These are phyloP conservation scores for Oreochromis aureus DNA, from an alignment of 2,113 vertebrate species.

Conservation along the genomic window DNA sequence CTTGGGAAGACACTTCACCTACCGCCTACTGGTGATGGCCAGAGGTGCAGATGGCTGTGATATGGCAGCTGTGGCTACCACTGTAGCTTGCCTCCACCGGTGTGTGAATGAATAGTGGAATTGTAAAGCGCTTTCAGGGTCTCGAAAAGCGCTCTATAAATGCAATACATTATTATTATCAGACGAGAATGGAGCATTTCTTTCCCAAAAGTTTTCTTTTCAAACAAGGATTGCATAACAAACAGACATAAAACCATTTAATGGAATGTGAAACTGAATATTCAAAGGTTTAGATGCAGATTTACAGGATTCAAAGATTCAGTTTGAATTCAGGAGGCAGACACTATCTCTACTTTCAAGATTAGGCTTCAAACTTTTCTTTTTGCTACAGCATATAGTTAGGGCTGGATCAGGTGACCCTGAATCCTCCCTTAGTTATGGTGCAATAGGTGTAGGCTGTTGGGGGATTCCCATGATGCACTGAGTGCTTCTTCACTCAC, in stretches of 20 bases:
- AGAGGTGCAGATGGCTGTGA: no score
- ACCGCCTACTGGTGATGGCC: no score
- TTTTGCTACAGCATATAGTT: no score
- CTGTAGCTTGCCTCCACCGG: no score
- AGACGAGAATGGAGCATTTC: background rate
- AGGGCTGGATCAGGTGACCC: background rate
- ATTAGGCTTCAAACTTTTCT: background rate
- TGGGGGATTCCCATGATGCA: background rate
- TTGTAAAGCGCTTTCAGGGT: no score
- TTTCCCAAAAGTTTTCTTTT: background rate
- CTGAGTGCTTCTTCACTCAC: fast-evolving
- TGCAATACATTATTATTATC: no score
- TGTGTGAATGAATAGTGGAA: no score
- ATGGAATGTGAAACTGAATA: background rate
- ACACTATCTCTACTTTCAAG: background rate
- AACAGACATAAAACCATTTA: background rate
- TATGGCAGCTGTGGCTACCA: no score
- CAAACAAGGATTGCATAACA: background rate
- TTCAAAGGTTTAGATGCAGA: background rate
- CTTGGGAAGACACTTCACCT: no score
- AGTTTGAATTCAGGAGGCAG: background rate
- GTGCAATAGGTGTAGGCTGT: background rate
- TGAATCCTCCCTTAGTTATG: background rate
- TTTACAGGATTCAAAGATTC: background rate
- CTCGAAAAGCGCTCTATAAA: no score